A percentile compares a stretch with the other conserved stretches of the same genome.
Evolutionary conservation across 2,113 vertebrate genomes (phyloP).

Genomic region (Hipposideros armiger): DNA sequence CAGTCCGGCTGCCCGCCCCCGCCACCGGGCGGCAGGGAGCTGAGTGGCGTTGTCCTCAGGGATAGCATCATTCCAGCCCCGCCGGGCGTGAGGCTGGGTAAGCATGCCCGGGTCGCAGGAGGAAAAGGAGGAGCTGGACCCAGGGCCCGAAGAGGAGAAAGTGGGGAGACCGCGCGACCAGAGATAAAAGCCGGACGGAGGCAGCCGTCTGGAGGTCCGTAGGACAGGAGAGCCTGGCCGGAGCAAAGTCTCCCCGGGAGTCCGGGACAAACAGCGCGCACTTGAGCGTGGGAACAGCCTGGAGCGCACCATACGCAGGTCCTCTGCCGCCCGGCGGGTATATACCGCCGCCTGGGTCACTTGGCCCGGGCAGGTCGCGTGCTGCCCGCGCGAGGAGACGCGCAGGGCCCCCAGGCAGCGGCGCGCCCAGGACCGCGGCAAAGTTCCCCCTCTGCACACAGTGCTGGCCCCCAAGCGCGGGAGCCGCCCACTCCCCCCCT

Average conservation of each 20-base stretch:
- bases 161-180: background rate
- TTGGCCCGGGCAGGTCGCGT: conserved; percentile 34
- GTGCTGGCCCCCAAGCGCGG: conserved; percentile 3
- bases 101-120: conserved; percentile 65
- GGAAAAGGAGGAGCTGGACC: conserved; percentile 44
- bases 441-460: background rate
- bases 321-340: background rate
- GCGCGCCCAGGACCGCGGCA: background rate
- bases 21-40: background rate
- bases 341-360: conserved; percentile 68
- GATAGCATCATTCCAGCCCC: conserved; percentile 2
- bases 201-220: background rate
- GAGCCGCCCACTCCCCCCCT: conserved; percentile 72
- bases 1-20: conserved; percentile 20
- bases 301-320: conserved; percentile 33
- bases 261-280: background rate
- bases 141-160: background rate
- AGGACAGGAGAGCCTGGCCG: background rate
- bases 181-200: background rate
- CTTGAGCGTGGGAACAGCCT: background rate
- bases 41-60: conserved; percentile 6
- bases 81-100: conserved; percentile 16
- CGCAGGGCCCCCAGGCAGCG: background rate
- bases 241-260: background rate
- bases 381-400: background rate